A percentile compares a stretch with the other conserved stretches of the same genome.
phyloP scores from a whole-genome alignment of 2,888 invertebrate species.

The Galerucella pusilla region DNA sequence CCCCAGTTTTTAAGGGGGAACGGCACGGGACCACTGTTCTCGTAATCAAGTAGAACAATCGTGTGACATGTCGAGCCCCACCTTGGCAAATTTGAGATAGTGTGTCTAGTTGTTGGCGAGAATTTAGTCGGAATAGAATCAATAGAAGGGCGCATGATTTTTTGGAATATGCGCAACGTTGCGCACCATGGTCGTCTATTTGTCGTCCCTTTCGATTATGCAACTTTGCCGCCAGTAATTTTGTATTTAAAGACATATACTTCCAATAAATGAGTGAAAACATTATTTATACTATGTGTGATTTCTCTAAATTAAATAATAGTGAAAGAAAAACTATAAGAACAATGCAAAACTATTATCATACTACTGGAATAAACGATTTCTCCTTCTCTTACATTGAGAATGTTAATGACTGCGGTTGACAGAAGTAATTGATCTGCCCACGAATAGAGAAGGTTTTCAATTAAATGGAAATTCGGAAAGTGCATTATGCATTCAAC shows the following conservation, averaged over 20 bases:
- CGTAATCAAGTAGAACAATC: constrained; percentile 42
- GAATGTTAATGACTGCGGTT: not conserved
- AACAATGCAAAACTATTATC: too few species aligned
- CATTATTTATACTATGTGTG: too few species aligned
- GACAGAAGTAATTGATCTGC: too few species aligned
- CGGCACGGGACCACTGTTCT: constrained; percentile 40
- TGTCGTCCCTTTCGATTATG: constrained; percentile 36
- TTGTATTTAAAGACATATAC: constrained; percentile 3
- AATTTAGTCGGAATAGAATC: constrained; percentile 51
- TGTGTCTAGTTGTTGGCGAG: constrained; percentile 47
- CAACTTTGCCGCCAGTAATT: constrained; percentile 42
- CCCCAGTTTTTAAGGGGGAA: constrained; percentile 42
- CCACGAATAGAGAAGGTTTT: too few species aligned
- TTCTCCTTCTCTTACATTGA: not conserved
- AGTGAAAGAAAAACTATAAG: too few species aligned
- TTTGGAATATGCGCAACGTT: constrained; percentile 47
- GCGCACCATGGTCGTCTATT: constrained; percentile 35
- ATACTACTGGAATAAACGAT: too few species aligned
- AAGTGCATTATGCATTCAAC: not conserved
- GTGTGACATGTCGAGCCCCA: constrained; percentile 56
- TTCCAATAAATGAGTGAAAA: not conserved
- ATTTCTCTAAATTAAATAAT: too few species aligned
- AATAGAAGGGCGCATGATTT: constrained; percentile 59
- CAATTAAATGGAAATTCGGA: not conserved
- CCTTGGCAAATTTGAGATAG: constrained; percentile 55